Percentiles rank a stretch among this genome's conserved stretches.
Evolutionary conservation across 2,888 invertebrate species (phyloP).

Genomic region (Chrysomela aeneicollis): DNA sequence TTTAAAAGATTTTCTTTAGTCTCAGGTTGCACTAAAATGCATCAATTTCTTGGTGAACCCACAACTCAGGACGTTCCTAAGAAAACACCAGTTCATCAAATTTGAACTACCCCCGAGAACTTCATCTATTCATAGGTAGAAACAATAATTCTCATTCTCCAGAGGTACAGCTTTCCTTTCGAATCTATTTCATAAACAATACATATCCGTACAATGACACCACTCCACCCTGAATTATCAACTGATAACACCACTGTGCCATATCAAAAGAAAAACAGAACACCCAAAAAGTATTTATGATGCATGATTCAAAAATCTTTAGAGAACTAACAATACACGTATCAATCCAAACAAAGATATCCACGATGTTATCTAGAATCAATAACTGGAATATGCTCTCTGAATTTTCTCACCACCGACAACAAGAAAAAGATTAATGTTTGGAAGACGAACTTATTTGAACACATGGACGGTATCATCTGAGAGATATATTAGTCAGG

Average conservation of each 20-base stretch:
- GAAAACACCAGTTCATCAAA: too few species aligned
- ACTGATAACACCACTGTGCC: background rate
- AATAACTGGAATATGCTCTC: background rate
- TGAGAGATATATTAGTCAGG: conserved; percentile 14
- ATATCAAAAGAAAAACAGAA: background rate
- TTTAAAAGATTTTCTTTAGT: too few species aligned
- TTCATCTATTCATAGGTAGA: too few species aligned
- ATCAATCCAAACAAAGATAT: conserved; percentile 13
- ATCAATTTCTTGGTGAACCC: too few species aligned
- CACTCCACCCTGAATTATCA: background rate
- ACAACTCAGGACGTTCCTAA: too few species aligned
- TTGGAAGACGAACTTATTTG: conserved; percentile 12
- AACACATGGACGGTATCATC: conserved; percentile 20
- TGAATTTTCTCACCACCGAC: conserved; percentile 16
- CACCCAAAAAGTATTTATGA: background rate
- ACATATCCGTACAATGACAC: background rate
- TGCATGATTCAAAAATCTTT: background rate
- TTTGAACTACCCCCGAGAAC: too few species aligned
- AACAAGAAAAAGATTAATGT: conserved; percentile 18
- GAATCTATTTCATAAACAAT: background rate
- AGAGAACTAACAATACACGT: background rate
- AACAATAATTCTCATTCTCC: too few species aligned
- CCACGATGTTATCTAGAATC: conserved; percentile 14
- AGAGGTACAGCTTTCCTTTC: too few species aligned
- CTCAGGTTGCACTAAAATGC: too few species aligned